A percentile compares a stretch with the other conserved stretches of the same genome.
Evolutionary conservation across 2,888 invertebrate species (phyloP).

Genomic region (Cheilosia vulpina): DNA sequence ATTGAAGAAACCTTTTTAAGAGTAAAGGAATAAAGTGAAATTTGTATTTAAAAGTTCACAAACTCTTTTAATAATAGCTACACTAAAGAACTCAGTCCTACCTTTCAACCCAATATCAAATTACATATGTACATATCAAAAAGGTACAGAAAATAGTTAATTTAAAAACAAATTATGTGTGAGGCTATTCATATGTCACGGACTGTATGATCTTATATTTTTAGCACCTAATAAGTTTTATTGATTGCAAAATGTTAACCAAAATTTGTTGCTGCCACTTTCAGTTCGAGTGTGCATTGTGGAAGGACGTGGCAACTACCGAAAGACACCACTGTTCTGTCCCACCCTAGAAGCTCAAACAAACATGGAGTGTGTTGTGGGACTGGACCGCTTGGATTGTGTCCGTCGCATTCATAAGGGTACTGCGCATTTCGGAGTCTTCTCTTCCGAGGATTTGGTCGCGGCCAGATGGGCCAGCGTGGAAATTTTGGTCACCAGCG

Average conservation of each 20-base stretch:
- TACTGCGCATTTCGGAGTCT: conserved; percentile 92
- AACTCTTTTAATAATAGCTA: no score
- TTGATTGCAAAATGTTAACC: not conserved
- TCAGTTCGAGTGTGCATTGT: conserved; percentile 90
- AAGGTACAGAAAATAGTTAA: no score
- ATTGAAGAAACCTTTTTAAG: no score
- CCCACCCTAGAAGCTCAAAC: conserved; percentile 86
- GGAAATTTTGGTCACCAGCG: conserved; percentile 89
- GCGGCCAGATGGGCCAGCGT: conserved; percentile 88
- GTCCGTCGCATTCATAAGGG: conserved; percentile 90
- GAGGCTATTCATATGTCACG: no score
- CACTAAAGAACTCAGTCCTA: no score
- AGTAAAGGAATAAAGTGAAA: no score
- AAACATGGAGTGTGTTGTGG: conserved; percentile 89
- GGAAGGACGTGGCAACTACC: conserved; percentile 87
- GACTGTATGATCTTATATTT: no score
- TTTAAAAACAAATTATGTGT: no score
- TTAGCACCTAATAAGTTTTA: no score
- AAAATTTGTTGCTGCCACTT: conserved; percentile 81
- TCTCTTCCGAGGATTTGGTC: conserved; percentile 93
- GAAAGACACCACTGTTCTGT: conserved; percentile 87
- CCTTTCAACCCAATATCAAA: no score
- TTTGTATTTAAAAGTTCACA: no score
- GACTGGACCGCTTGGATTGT: conserved; percentile 91
- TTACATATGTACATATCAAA: no score